phyloP scores from a whole-genome alignment of 2,113 vertebrate genomes.

The Cheirogaleus medius region DNA sequence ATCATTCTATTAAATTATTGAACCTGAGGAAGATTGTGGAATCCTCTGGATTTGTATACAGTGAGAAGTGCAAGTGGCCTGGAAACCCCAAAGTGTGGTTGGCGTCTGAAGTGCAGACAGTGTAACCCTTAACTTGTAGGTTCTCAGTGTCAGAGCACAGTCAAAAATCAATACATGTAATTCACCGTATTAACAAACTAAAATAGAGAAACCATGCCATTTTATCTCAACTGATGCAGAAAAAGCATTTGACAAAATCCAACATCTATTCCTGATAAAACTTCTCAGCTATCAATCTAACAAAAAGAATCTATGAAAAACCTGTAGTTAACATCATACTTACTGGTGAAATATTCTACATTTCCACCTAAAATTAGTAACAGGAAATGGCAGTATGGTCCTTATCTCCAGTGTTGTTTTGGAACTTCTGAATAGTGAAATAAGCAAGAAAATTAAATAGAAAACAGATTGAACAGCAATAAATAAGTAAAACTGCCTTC shows the following conservation, averaged over 20 bases:
- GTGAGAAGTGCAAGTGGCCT: not conserved
- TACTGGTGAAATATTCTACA: not conserved
- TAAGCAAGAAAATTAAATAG: not conserved
- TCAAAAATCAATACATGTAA: not conserved
- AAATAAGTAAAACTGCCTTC: not conserved
- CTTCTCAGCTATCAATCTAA: not conserved
- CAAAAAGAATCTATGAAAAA: not conserved
- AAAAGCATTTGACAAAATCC: not conserved
- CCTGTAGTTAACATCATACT: not conserved
- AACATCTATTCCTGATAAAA: not conserved
- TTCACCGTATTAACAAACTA: not conserved
- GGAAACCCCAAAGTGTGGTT: not conserved
- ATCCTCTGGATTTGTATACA: not conserved
- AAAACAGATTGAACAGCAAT: not conserved
- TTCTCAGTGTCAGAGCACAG: not conserved
- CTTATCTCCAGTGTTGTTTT: not conserved
- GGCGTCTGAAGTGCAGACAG: not conserved
- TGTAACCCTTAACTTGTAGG: not conserved
- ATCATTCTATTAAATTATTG: not conserved
- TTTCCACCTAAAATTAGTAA: not conserved
- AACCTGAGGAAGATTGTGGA: not conserved
- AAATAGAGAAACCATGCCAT: not conserved
- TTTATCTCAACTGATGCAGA: not conserved
- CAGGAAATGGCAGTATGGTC: not conserved
- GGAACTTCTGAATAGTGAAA: not conserved